Evolutionary conservation across 1,140 invertebrate species (phyloP).

Genomic region (Archegozetes longisetosus): DNA sequence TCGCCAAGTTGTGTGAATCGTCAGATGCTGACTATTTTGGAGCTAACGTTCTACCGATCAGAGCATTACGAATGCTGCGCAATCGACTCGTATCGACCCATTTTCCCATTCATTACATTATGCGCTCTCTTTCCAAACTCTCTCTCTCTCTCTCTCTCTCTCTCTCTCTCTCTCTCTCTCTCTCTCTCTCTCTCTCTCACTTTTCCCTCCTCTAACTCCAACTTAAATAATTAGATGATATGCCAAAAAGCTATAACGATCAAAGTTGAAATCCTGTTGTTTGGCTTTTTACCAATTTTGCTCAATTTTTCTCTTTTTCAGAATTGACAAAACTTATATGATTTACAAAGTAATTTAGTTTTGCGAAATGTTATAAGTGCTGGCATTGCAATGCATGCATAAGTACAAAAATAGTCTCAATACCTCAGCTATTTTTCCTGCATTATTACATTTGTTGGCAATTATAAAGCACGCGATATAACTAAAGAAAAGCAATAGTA

Average conservation of each 20-base stretch:
- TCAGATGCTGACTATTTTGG: background rate
- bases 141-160: constrained; percentile 6
- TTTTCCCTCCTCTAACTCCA: background rate
- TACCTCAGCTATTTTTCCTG: too few species aligned
- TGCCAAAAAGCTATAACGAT: background rate
- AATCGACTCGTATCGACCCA: background rate
- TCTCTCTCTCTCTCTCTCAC: constrained; percentile 2
- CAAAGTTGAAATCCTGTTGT: too few species aligned
- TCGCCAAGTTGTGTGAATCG: background rate
- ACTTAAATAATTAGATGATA: constrained; percentile 1
- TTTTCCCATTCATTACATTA: background rate
- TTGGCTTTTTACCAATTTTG: too few species aligned
- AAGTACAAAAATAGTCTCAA: too few species aligned
- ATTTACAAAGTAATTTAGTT: too few species aligned
- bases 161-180: background rate
- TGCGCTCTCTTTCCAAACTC: background rate
- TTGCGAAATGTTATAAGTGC: too few species aligned
- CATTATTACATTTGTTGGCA: too few species aligned
- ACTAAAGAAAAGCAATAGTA: too few species aligned
- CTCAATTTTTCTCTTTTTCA: too few species aligned
- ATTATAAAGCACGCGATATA: too few species aligned
- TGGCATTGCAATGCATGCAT: too few species aligned
- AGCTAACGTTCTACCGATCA: background rate
- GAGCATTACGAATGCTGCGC: background rate
- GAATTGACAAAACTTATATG: too few species aligned